Evolutionary conservation across 2,888 invertebrate genomes (phyloP), one percentile per base, ranked within the genome.

Genomic region (Eueremaeus valkanovi): DNA sequence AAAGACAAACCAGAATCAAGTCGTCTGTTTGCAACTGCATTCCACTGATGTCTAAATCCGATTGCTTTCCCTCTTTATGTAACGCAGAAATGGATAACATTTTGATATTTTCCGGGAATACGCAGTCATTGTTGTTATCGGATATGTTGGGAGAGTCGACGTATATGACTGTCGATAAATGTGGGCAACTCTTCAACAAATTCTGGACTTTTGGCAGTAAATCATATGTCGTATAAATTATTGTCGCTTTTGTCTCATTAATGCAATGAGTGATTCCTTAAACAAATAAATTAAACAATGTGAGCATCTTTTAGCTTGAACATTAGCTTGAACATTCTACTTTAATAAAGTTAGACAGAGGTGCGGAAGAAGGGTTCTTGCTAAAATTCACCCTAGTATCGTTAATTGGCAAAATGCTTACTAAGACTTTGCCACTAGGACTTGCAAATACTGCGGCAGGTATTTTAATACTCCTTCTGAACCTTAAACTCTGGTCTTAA

Each of bases 241-340:
- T 90, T 68, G 90, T 89, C 0, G 93, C 95, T 83, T 95, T 95
- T 0, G 97, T 95, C 86, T 99, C 96, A 83, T 94, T 95, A 82
- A 99, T 91, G 80, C 96, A 79, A 72, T 79, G 78, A 18, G 77
- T 42, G 6, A 79, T 78, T n/a, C 79, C 98, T 27, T n/a, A n/a
- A n/a, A n/a, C n/a, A n/a, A n/a, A n/a, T n/a, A n/a, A n/a, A n/a
- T n/a, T n/a, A n/a, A n/a, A n/a, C n/a, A n/a, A n/a, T n/a, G n/a
- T n/a, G n/a, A n/a, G n/a, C n/a, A n/a, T n/a, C n/a, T n/a, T n/a
- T n/a, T n/a, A n/a, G n/a, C n/a, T n/a, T n/a, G n/a, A n/a, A n/a
- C n/a, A n/a, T n/a, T n/a, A n/a, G n/a, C n/a, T n/a, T n/a, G n/a
- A n/a, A n/a, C n/a, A n/a, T n/a, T n/a, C n/a, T n/a, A n/a, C n/a